A percentile compares a stretch with the other conserved stretches of the same genome.
phyloP scores from a whole-genome alignment of 2,797 vertebrate species.

The Spinus pinus region DNA sequence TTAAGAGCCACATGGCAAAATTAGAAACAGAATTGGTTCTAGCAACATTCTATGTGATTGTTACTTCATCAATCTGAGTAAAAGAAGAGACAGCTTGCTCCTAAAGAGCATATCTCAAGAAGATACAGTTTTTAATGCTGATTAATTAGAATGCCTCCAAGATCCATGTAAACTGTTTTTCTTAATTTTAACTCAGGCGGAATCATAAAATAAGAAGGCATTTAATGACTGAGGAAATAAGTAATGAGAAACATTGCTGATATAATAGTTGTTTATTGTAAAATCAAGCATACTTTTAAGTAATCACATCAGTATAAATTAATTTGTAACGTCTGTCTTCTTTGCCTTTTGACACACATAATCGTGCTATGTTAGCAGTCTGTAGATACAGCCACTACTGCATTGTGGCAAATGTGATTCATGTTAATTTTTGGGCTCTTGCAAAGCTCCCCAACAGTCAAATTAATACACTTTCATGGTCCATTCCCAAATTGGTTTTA shows the following conservation, averaged over 20 bases:
- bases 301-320: not conserved
- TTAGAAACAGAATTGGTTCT: not conserved
- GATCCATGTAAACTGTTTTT: not conserved
- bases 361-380: not conserved
- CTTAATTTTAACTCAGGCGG: not conserved
- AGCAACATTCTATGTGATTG: not conserved
- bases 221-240: not conserved
- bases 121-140: not conserved
- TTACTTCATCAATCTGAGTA: not conserved
- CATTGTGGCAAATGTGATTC: not conserved
- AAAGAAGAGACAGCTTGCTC: not conserved
- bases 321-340: not conserved
- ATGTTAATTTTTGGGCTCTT: not conserved
- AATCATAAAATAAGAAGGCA: not conserved
- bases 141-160: not conserved
- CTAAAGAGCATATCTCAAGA: not conserved
- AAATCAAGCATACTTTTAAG: not conserved
- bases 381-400: not conserved
- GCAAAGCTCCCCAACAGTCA: not conserved
- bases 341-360: not conserved
- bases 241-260: not conserved
- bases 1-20: not conserved
- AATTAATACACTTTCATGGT: not conserved
- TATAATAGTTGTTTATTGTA: not conserved
- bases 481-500: fast-evolving